Evolutionary conservation across 2,888 invertebrate species (phyloP).

Genomic region (Amphipoea oculea): DNA sequence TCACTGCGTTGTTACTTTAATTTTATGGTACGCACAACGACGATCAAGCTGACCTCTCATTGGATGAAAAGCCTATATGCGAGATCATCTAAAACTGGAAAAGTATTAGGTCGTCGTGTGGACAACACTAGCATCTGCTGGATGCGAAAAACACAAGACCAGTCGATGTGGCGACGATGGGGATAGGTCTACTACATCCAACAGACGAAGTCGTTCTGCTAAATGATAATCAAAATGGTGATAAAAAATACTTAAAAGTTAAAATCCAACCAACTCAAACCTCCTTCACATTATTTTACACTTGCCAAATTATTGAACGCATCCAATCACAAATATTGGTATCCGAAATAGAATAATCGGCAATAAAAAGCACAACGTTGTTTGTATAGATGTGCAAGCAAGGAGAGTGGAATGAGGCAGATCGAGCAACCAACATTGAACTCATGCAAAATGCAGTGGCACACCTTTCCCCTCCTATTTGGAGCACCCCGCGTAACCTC

Average conservation of each 20-base stretch:
- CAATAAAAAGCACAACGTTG: constrained; percentile 56
- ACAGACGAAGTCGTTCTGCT: neutral
- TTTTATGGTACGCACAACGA: no score
- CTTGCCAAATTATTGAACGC: neutral
- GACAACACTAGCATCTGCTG: no score
- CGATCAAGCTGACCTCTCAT: no score
- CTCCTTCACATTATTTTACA: neutral
- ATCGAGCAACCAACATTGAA: constrained; percentile 77
- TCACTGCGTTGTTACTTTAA: neutral
- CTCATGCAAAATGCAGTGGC: constrained; percentile 87
- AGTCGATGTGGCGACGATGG: no score
- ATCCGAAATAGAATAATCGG: constrained; percentile 46
- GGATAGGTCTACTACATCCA: neutral
- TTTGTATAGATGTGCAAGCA: constrained; percentile 63
- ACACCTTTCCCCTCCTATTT: constrained; percentile 76
- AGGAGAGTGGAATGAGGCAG: constrained; percentile 70
- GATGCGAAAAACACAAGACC: neutral
- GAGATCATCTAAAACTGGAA: no score
- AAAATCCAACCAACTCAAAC: neutral
- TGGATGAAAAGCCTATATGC: no score
- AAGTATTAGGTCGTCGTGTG: no score
- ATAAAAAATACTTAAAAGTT: neutral
- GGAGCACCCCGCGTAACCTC: constrained; percentile 69
- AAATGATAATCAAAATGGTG: neutral
- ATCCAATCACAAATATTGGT: constrained; percentile 21